These are phyloP conservation scores for Muraenolepis orangiensis DNA, from an alignment of 2,797 vertebrate genomes.

Conservation along the genomic window DNA sequence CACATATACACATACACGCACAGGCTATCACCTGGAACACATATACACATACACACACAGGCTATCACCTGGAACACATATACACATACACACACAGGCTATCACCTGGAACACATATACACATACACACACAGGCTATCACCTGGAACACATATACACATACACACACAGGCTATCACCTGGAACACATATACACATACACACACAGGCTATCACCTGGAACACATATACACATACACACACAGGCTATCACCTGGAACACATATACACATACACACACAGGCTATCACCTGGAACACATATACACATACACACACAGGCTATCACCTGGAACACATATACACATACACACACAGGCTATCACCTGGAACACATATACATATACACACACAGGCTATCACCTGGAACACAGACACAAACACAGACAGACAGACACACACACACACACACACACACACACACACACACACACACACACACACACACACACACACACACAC, in stretches of 20 bases:
- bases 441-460: too few relatives aligned
- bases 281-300: neutral
- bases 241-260: constrained; percentile 89
- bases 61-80: constrained; percentile 79
- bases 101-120: constrained; percentile 79
- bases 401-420: neutral
- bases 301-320: too few relatives aligned
- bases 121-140: constrained; percentile 76
- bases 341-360: neutral
- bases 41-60: constrained; percentile 35
- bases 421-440: neutral
- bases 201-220: constrained; percentile 93
- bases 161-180: constrained; percentile 91
- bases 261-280: constrained; percentile 4
- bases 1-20: constrained; percentile 66
- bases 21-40: constrained; percentile 78
- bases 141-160: constrained; percentile 70
- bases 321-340: too few relatives aligned
- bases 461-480: too few relatives aligned
- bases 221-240: constrained; percentile 7
- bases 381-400: neutral
- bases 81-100: too few relatives aligned
- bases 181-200: constrained; percentile 43
- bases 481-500: too few relatives aligned
- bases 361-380: neutral